Conservation (phyloP, 2,797 vertebrate genomes). For the Galagoides demidoff region DNA sequence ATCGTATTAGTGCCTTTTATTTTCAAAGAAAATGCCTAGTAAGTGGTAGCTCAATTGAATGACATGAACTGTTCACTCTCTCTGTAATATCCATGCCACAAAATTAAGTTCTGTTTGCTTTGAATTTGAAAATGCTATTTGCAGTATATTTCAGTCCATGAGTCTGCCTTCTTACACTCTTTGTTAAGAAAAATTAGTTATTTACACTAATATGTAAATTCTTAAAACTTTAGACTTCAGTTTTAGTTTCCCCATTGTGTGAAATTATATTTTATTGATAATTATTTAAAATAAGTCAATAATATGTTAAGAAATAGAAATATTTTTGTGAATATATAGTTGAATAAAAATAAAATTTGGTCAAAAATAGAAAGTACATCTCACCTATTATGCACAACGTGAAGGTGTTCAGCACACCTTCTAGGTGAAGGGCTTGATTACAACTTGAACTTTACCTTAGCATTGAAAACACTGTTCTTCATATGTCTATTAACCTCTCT, state of each 20-base stretch:
- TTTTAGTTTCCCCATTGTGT: not conserved
- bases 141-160: not conserved
- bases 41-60: not conserved
- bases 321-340: not conserved
- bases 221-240: not conserved
- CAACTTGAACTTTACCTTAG: too few relatives aligned
- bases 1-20: not conserved
- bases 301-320: not conserved
- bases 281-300: constrained; percentile 28
- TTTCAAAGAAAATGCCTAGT: not conserved
- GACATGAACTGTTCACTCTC: not conserved
- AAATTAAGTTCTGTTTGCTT: not conserved
- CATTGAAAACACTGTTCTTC: too few relatives aligned
- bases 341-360: not conserved
- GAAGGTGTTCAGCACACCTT: too few relatives aligned
- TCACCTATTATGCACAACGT: too few relatives aligned
- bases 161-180: not conserved
- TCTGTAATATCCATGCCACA: not conserved
- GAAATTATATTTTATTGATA: not conserved
- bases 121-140: not conserved
- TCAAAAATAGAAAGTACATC: not conserved
- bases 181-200: not conserved
- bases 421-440: too few relatives aligned
- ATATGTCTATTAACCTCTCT: too few relatives aligned
- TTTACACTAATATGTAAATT: not conserved